Percentiles rank a stretch among this genome's conserved stretches.
Evolutionary conservation across 2,888 invertebrate species (phyloP).

Genomic region (Eremobia ochroleuca): DNA sequence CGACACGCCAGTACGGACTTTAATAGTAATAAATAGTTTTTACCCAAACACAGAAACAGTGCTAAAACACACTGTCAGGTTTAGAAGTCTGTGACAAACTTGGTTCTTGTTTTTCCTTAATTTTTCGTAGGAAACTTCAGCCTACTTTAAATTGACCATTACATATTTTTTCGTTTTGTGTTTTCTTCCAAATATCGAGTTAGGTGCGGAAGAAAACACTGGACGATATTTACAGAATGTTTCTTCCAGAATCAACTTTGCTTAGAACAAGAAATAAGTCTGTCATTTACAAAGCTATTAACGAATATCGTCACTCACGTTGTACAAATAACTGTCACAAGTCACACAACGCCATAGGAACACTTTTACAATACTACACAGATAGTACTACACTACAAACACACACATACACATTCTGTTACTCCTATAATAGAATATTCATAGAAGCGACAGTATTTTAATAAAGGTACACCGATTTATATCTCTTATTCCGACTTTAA

Average conservation of each 20-base stretch:
- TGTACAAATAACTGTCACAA: slow-evolving; percentile 17
- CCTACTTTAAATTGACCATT: not conserved
- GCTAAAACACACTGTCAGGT: slow-evolving; percentile 44
- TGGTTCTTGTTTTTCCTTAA: slow-evolving; percentile 15
- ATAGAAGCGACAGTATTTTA: not conserved
- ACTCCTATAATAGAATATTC: not conserved
- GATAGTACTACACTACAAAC: not conserved
- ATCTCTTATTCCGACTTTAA: no score
- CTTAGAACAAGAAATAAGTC: slow-evolving; percentile 33
- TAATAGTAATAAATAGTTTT: slow-evolving; percentile 91
- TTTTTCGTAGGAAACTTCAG: not conserved
- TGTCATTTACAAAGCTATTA: slow-evolving; percentile 39
- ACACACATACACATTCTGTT: not conserved
- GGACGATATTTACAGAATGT: not conserved
- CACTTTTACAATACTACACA: not conserved
- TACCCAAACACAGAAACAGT: slow-evolving; percentile 74
- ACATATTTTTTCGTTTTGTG: not conserved
- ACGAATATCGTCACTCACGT: slow-evolving; percentile 43
- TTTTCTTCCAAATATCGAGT: not conserved
- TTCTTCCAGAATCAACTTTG: not conserved
- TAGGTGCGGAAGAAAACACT: not conserved
- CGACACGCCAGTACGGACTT: slow-evolving; percentile 96
- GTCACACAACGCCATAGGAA: not conserved
- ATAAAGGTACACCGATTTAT: not conserved
- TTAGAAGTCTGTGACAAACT: slow-evolving; percentile 41